Percentiles rank a stretch among this genome's conserved stretches.
Evolutionary conservation across 1,140 invertebrate species (phyloP).

Genomic region (Scaptomyza hsui): DNA sequence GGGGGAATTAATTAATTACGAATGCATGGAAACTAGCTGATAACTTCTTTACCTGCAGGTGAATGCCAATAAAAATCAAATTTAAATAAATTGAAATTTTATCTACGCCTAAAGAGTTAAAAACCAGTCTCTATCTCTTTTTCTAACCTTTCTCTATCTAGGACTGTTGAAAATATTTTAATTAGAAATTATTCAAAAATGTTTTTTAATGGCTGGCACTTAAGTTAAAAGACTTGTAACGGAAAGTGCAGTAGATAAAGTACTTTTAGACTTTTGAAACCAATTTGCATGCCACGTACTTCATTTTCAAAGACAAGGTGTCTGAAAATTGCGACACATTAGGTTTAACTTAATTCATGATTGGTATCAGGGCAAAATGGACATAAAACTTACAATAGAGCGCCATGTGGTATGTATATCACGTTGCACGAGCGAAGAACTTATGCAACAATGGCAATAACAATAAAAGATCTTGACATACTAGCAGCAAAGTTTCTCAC

Average conservation of each 20-base stretch:
- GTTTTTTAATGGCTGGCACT: slow-evolving; percentile 43
- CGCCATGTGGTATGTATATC: slow-evolving; percentile 44
- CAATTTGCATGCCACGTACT: background rate
- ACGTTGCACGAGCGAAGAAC: slow-evolving; percentile 30
- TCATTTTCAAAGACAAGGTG: background rate
- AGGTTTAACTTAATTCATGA: slow-evolving; percentile 25
- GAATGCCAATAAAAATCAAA: slow-evolving; percentile 65
- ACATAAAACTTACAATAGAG: slow-evolving; percentile 34
- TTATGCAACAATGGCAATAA: slow-evolving; percentile 61
- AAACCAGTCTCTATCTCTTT: slow-evolving; percentile 23
- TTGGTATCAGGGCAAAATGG: slow-evolving; percentile 5
- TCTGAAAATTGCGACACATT: slow-evolving; percentile 36
- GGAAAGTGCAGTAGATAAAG: too few species aligned
- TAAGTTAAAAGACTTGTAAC: slow-evolving; percentile 13
- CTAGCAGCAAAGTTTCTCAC: slow-evolving; percentile 70
- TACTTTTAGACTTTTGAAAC: too few species aligned
- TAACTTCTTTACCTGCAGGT: slow-evolving; percentile 57
- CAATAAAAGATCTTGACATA: slow-evolving; percentile 70
- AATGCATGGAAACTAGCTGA: slow-evolving; percentile 57
- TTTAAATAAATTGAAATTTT: slow-evolving; percentile 74
- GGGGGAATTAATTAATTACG: slow-evolving; percentile 74
- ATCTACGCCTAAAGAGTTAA: slow-evolving; percentile 51
- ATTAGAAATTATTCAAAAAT: slow-evolving; percentile 72
- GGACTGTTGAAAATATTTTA: slow-evolving; percentile 66
- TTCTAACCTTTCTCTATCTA: background rate